phyloP scores from a whole-genome alignment of 2,888 invertebrate genomes.

The Apomyelois bistriatella region DNA sequence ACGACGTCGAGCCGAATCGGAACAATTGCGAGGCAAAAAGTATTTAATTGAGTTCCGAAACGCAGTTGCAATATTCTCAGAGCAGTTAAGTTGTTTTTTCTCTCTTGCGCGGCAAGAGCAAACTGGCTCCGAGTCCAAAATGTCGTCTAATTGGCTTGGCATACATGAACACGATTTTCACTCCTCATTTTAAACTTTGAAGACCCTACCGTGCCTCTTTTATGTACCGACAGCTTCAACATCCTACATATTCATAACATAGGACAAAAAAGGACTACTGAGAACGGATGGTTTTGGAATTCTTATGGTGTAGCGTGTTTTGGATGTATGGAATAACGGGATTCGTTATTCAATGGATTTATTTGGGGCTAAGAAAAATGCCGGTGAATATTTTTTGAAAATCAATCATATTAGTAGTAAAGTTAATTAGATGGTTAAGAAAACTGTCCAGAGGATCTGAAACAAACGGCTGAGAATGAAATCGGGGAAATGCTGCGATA shows the following conservation, averaged over 20 bases:
- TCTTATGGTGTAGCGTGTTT: not conserved
- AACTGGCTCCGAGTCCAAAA: slow-evolving; percentile 26
- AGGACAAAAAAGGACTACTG: slow-evolving; percentile 4
- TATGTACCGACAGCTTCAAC: slow-evolving; percentile 3
- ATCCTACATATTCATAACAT: slow-evolving; percentile 8
- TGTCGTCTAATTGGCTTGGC: slow-evolving; percentile 26
- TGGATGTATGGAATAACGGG: not conserved
- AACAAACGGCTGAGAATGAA: no score
- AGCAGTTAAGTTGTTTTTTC: slow-evolving; percentile 48
- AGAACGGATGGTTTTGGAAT: not conserved
- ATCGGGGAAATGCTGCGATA: no score
- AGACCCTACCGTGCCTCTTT: slow-evolving; percentile 5
- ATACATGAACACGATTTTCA: slow-evolving; percentile 12
- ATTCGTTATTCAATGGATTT: not conserved
- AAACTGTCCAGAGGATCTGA: no score
- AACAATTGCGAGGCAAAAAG: slow-evolving; percentile 57
- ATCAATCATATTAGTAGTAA: no score
- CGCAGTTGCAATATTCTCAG: slow-evolving; percentile 53
- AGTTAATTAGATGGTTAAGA: no score
- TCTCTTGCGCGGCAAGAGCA: slow-evolving; percentile 21
- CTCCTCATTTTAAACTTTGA: slow-evolving; percentile 15
- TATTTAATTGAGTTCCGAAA: slow-evolving; percentile 57
- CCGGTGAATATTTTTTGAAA: no score
- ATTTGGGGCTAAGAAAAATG: not conserved
- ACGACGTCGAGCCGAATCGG: slow-evolving; percentile 20